phyloP scores from a whole-genome alignment of 2,888 invertebrate genomes.

The Exocentrus adspersus region DNA sequence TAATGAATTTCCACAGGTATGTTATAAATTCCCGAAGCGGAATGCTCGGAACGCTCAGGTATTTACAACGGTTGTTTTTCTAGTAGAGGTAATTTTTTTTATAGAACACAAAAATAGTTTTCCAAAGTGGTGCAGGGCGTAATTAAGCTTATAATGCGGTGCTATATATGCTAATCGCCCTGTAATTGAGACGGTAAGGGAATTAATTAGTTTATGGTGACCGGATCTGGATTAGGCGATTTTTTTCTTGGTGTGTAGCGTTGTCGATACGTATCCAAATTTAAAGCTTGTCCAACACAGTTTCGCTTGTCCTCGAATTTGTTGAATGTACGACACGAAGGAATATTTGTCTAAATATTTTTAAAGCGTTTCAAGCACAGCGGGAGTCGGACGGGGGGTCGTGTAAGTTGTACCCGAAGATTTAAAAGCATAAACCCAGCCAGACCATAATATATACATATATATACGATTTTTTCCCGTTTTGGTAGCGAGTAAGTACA shows the following conservation, averaged over 20 bases:
- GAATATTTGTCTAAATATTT: not conserved
- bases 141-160: constrained; percentile 22
- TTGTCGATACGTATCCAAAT: too few relatives aligned
- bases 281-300: too few relatives aligned
- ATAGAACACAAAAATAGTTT: too few relatives aligned
- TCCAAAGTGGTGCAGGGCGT: not conserved
- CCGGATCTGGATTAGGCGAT: constrained; percentile 14
- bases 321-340: too few relatives aligned
- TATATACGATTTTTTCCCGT: too few relatives aligned
- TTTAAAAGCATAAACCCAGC: too few relatives aligned
- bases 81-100: not conserved
- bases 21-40: not conserved
- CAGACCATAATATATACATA: too few relatives aligned
- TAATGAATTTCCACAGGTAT: constrained; percentile 9
- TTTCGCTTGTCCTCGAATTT: not conserved
- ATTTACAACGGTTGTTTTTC: constrained; percentile 10
- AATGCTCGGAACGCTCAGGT: not conserved
- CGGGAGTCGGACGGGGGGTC: too few relatives aligned
- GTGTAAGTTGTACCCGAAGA: too few relatives aligned
- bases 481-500: too few relatives aligned
- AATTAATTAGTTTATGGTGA: constrained; percentile 18
- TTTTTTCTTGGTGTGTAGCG: too few relatives aligned
- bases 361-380: not conserved
- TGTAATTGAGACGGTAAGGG: constrained; percentile 18
- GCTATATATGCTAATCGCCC: constrained; percentile 26